Evolutionary conservation across 2,797 vertebrate species (phyloP).

Genomic region (Tokudaia muenninki): DNA sequence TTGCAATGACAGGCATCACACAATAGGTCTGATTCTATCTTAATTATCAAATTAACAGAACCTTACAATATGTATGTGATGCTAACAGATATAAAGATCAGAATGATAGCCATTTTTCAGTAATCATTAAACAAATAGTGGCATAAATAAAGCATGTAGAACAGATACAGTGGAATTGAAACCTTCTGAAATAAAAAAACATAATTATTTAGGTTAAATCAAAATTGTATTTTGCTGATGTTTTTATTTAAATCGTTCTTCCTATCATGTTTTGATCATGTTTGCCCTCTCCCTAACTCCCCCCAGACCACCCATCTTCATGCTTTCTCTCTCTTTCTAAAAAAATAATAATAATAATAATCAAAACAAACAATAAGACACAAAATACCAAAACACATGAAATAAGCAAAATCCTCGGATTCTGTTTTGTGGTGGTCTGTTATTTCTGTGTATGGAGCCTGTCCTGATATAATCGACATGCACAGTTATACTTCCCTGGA

Average conservation of each 20-base stretch:
- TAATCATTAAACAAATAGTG: neutral
- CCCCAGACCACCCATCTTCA: neutral
- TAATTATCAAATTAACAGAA: neutral
- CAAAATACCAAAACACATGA: too few species aligned
- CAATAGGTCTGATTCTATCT: neutral
- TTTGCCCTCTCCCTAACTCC: too few species aligned
- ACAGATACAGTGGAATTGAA: neutral
- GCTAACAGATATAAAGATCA: neutral
- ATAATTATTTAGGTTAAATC: neutral
- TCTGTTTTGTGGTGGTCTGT: neutral
- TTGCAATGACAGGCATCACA: neutral
- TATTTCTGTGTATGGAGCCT: neutral
- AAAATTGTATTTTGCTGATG: neutral
- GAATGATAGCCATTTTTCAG: neutral
- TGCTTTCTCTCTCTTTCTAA: neutral
- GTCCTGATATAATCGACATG: too few species aligned
- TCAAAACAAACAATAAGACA: neutral
- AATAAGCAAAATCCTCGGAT: neutral
- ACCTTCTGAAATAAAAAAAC: constrained; percentile 3
- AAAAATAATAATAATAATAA: too few species aligned
- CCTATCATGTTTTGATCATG: neutral
- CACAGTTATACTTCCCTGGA: neutral
- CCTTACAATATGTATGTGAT: neutral
- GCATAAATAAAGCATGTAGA: neutral
- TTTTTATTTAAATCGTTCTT: neutral